Percentiles rank a stretch among this genome's conserved stretches.
Conservation (phyloP, 2,113 vertebrate genomes). For the Motacilla alba region DNA sequence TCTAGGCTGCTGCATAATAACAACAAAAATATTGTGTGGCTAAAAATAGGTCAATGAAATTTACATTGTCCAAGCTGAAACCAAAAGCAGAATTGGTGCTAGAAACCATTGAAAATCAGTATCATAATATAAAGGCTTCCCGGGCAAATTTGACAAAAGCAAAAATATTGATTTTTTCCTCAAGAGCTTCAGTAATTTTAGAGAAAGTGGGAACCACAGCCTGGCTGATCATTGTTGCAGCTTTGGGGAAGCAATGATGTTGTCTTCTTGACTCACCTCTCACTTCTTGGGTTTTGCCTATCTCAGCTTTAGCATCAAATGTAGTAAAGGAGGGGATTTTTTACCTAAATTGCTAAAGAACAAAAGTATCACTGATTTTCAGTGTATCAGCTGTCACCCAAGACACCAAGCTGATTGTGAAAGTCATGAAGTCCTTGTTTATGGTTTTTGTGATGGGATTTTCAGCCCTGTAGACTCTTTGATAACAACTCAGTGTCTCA, state of each 20-base stretch:
- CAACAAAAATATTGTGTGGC: neutral
- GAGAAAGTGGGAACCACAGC: neutral
- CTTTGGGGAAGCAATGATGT: neutral
- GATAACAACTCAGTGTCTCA: neutral
- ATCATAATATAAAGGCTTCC: neutral
- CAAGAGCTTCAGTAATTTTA: neutral
- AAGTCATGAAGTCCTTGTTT: neutral
- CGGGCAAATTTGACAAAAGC: neutral
- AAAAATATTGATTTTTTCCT: neutral
- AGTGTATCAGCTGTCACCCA: neutral
- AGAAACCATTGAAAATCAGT: neutral
- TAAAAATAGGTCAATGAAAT: neutral
- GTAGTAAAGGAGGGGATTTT: neutral
- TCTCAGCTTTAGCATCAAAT: neutral
- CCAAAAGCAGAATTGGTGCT: neutral
- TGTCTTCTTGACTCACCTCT: neutral
- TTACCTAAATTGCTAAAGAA: neutral
- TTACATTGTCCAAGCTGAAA: neutral
- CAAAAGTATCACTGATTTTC: neutral
- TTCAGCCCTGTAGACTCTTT: neutral
- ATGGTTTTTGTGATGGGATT: neutral
- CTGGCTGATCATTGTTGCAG: neutral
- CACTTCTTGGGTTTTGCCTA: neutral
- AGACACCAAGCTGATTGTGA: neutral
- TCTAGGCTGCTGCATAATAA: neutral